Base-by-base conservation (phyloP, 2,113 vertebrate species). In the Tautogolabrus adspersus region DNA sequence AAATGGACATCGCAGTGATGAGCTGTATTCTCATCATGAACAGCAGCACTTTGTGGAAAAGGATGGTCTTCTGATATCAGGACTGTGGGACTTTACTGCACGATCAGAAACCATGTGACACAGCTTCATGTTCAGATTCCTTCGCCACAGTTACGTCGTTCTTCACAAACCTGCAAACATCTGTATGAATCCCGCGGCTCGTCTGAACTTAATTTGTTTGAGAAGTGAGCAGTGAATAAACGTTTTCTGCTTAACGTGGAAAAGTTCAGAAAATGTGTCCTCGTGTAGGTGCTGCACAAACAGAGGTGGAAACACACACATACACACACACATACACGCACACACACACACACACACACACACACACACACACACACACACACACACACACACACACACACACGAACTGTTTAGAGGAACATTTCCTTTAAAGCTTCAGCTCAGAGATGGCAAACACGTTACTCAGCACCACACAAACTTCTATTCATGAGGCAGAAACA, bases 401-500 rank as follows among this genome's bases (percentile, higher is more conserved):
- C 74, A 44, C 5, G 0, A 23, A 12, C 40, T 72, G 55, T 77
- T 77, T 70, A 57, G 59, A 12, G 74, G 6, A 38, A 58, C 23
- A 10, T 57, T 79, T 58, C 37, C 64, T 77, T 67, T 71, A 38
- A 60, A 74, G 77, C 68, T 74, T 2, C 55, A 60, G 73, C 47
- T 38, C 37, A 18, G 69, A 70, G 44, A 54, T n/a, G n/a, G 61
- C 72, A 69, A 80, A 84, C 47, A 69, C 42, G 30, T 75, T 30
- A 63, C 23, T 56, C 62, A 59, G 47, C 66, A 18, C 46, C 1
- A 72, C 66, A 79, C 37, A 75, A 67, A 64, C 19, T 5, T 38
- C 76, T 66, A 73, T 86, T 86, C 84, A 86, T 73, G 15, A 60
- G 9, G 42, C 16, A 37, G 55, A 72, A 30, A 49, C 37, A 56